Percentiles rank a stretch among this genome's conserved stretches.
Conservation (phyloP, 2,797 vertebrate genomes). For the Acanthis flammea region DNA sequence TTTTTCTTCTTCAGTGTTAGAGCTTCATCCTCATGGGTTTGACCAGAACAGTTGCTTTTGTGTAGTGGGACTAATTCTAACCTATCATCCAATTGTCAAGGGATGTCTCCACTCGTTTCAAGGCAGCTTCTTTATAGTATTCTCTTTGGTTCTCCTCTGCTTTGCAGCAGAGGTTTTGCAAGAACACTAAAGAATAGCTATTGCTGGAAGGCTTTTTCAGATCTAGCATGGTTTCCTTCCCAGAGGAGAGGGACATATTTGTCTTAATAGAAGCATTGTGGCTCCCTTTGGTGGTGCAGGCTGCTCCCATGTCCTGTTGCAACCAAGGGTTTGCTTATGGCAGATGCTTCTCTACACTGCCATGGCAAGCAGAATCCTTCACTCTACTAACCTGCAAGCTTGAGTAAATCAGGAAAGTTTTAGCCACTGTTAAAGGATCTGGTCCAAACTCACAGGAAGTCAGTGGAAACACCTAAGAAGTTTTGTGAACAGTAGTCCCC, state of each 20-base stretch:
- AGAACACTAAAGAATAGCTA: slow-evolving; percentile 8
- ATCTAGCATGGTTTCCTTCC: background rate
- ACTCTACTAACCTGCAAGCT: background rate
- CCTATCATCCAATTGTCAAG: slow-evolving; percentile 36
- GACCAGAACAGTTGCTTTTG: slow-evolving; percentile 27
- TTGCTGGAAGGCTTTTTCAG: slow-evolving; percentile 36
- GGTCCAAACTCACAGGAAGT: background rate
- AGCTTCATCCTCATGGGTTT: slow-evolving; percentile 43
- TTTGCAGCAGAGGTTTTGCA: slow-evolving; percentile 37
- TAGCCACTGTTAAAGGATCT: background rate
- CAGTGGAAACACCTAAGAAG: background rate
- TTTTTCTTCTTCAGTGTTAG: slow-evolving; percentile 19
- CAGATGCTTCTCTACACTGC: background rate
- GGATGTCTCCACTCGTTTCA: slow-evolving; percentile 33
- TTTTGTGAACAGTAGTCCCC: background rate
- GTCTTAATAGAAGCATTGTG: slow-evolving; percentile 18
- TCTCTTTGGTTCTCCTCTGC: slow-evolving; percentile 19
- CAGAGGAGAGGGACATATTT: background rate
- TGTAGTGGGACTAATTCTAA: slow-evolving; percentile 54
- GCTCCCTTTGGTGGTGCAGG: background rate
- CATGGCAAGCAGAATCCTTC: background rate
- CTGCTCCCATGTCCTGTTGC: background rate
- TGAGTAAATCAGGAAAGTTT: background rate
- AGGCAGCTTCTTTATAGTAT: background rate
- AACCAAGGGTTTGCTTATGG: background rate